A percentile compares a stretch with the other conserved stretches of the same genome.
phyloP scores from a whole-genome alignment of 2,888 invertebrate species.

The Liodrosophila aerea region DNA sequence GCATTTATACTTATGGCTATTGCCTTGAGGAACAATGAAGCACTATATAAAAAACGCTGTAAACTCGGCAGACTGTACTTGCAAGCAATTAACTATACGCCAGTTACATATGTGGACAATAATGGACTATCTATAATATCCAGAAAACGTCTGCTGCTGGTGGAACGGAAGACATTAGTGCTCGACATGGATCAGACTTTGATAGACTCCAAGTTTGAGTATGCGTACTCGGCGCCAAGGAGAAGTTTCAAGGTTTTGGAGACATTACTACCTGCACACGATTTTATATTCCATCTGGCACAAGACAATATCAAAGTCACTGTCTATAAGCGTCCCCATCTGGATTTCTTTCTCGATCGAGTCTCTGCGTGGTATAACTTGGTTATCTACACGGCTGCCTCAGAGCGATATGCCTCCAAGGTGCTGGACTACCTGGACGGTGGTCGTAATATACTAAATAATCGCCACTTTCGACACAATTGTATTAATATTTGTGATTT shows the following conservation, averaged over 20 bases:
- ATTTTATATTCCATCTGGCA: slow-evolving; percentile 20
- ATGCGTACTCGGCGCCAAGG: neutral
- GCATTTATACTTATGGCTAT: neutral
- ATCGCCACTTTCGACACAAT: slow-evolving; percentile 37
- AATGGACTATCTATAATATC: slow-evolving; percentile 23
- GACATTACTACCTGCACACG: slow-evolving; percentile 16
- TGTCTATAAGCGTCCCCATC: slow-evolving; percentile 52
- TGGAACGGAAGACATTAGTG: slow-evolving; percentile 45
- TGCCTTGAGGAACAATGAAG: too few relatives aligned
- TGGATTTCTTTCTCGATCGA: slow-evolving; percentile 47
- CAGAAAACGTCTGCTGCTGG: slow-evolving; percentile 16
- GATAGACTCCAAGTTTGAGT: slow-evolving; percentile 19
- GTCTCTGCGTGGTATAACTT: slow-evolving; percentile 52
- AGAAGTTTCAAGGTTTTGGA: neutral
- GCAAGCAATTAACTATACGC: slow-evolving; percentile 26
- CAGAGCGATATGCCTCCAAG: slow-evolving; percentile 21
- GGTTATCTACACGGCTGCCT: slow-evolving; percentile 33
- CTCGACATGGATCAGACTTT: slow-evolving; percentile 59
- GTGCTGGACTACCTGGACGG: slow-evolving; percentile 43
- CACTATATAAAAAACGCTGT: too few relatives aligned
- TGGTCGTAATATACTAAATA: slow-evolving; percentile 25
- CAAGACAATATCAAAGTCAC: neutral
- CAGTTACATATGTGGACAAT: slow-evolving; percentile 18
- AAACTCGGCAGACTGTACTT: too few relatives aligned
- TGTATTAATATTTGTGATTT: slow-evolving; percentile 31